Conservation (phyloP, 2,797 vertebrate genomes). For the Clarias pachynema region DNA sequence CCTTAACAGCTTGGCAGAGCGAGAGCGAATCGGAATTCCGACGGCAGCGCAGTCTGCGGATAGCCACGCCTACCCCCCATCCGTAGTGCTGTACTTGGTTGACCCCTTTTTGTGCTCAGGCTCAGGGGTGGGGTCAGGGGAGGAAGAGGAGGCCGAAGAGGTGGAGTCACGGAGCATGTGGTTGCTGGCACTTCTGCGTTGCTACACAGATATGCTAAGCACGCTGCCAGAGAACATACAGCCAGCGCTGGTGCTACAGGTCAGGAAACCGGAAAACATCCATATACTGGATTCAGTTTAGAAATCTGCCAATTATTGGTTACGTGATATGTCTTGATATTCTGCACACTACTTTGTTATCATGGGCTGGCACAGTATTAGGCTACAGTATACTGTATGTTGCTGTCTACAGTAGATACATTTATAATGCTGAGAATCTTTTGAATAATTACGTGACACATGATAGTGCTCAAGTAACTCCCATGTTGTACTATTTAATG, state of each 20-base stretch:
- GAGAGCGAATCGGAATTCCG: conserved; percentile 91
- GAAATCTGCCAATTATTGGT: background rate
- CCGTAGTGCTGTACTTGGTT: conserved; percentile 93
- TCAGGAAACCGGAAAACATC: conserved; percentile 54
- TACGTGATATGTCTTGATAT: background rate
- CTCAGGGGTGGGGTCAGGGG: conserved; percentile 73
- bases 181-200: conserved; percentile 92
- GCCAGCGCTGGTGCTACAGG: conserved; percentile 92
- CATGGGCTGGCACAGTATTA: background rate
- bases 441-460: background rate
- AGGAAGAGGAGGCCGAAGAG: conserved; percentile 85
- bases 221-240: conserved; percentile 88
- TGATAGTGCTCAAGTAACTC: background rate
- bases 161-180: conserved; percentile 86
- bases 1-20: conserved; percentile 75
- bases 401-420: background rate
- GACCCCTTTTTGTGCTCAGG: conserved; percentile 90
- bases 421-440: background rate
- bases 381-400: no score
- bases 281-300: background rate
- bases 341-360: background rate
- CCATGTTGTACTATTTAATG: background rate
- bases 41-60: conserved; percentile 86
- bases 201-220: conserved; percentile 94
- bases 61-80: conserved; percentile 86